Evolutionary conservation across 2,888 invertebrate genomes (phyloP).

Genomic region (Ophion costatus): DNA sequence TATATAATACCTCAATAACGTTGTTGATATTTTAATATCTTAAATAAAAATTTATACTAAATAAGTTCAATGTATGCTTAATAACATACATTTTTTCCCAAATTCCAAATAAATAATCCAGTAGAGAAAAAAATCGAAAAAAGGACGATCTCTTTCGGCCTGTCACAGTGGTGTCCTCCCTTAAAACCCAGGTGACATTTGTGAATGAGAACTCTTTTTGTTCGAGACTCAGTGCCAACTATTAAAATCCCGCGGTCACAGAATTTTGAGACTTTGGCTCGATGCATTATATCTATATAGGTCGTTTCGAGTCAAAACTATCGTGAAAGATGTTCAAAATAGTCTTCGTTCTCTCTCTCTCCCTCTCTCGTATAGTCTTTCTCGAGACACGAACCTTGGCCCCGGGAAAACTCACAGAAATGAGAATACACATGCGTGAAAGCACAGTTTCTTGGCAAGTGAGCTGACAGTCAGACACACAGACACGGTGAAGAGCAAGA

Average conservation of each 20-base stretch:
- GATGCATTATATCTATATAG: slow-evolving; percentile 48
- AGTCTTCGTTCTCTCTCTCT: slow-evolving; percentile 33
- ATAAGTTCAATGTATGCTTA: no score
- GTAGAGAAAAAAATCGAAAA: no score
- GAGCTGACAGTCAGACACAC: slow-evolving; percentile 37
- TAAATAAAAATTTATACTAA: no score
- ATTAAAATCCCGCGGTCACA: slow-evolving; percentile 39
- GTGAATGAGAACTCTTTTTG: slow-evolving; percentile 36
- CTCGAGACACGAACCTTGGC: slow-evolving; percentile 61
- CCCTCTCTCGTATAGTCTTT: slow-evolving; percentile 20
- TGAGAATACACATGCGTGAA: slow-evolving; percentile 62
- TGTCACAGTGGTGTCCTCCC: no score
- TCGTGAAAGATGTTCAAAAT: slow-evolving; percentile 51
- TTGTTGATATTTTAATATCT: no score
- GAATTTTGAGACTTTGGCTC: slow-evolving; percentile 42
- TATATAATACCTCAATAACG: no score
- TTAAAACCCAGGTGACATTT: not conserved
- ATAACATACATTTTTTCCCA: no score
- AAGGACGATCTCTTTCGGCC: no score
- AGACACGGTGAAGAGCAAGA: slow-evolving; percentile 41
- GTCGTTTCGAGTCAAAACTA: slow-evolving; percentile 45
- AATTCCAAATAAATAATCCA: no score
- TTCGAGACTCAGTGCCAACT: slow-evolving; percentile 23
- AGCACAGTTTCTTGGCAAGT: slow-evolving; percentile 61
- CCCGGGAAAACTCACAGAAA: slow-evolving; percentile 65